Evolutionary conservation across 2,797 vertebrate species (phyloP).

Genomic region (Ispidina lecontei): DNA sequence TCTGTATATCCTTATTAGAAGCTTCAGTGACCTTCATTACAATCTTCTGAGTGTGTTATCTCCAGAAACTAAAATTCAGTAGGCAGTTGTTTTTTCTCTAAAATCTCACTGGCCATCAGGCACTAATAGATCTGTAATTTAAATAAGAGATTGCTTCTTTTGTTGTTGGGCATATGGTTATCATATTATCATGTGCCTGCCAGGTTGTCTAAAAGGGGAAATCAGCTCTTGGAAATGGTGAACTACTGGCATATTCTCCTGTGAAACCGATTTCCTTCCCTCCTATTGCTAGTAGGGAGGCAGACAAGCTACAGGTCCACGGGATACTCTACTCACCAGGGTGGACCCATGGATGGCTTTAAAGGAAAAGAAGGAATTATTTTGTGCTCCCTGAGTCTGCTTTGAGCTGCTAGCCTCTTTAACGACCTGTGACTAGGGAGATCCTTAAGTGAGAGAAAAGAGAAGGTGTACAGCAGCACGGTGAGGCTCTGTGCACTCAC

Average conservation of each 20-base stretch:
- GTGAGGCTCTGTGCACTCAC: background rate
- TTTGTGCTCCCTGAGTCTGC: background rate
- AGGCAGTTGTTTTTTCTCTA: background rate
- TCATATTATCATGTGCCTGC: background rate
- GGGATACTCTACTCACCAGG: background rate
- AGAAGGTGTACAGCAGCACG: background rate
- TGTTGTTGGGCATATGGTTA: background rate
- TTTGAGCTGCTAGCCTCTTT: background rate
- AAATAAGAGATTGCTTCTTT: background rate
- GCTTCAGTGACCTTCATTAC: slow-evolving; percentile 6
- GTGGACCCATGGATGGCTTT: background rate
- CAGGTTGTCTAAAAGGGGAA: background rate
- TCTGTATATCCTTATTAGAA: slow-evolving; percentile 20
- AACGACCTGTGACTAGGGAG: background rate
- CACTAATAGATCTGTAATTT: background rate
- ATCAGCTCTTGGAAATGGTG: background rate
- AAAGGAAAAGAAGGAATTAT: background rate
- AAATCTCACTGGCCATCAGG: background rate
- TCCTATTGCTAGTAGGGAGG: background rate
- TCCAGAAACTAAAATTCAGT: slow-evolving; percentile 7
- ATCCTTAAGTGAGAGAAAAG: background rate
- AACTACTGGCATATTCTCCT: background rate
- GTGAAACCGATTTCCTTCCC: background rate
- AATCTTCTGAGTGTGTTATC: background rate
- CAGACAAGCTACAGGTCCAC: background rate